Conservation (phyloP, 2,113 vertebrate genomes). For the Ptilorrhoa leucosticta region DNA sequence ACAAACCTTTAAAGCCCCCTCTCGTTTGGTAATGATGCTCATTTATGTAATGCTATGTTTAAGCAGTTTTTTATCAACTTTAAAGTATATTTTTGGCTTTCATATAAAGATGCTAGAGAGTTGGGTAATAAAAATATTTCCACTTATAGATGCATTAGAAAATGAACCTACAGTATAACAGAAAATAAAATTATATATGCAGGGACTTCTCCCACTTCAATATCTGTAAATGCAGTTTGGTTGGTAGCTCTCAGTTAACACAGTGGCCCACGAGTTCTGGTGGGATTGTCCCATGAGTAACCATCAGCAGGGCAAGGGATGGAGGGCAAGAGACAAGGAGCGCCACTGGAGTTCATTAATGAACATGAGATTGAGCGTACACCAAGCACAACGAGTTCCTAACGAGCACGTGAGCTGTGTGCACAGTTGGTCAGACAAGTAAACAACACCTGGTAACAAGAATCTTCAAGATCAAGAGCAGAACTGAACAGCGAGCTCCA, state of each 20-base stretch:
- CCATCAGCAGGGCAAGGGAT: not conserved
- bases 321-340: not conserved
- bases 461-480: not conserved
- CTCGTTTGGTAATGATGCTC: not conserved
- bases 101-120: too few species aligned
- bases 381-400: not conserved
- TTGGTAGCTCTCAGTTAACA: not conserved
- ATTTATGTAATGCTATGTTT: not conserved
- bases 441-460: not conserved
- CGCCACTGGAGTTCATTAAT: not conserved
- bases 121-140: not conserved
- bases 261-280: rapidly evolving
- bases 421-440: not conserved
- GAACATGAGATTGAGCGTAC: rapidly evolving
- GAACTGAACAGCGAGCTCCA: not conserved
- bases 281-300: not conserved
- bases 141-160: not conserved
- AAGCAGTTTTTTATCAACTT: not conserved
- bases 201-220: not conserved
- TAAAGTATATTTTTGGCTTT: not conserved
- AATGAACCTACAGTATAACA: not conserved
- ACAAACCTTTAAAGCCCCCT: not conserved
- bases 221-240: not conserved
- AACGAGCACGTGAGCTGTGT: rapidly evolving
- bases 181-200: not conserved